Percentiles rank a stretch among this genome's conserved stretches.
phyloP scores from a whole-genome alignment of 2,888 invertebrate species.

The Lithophane semibrunnea region DNA sequence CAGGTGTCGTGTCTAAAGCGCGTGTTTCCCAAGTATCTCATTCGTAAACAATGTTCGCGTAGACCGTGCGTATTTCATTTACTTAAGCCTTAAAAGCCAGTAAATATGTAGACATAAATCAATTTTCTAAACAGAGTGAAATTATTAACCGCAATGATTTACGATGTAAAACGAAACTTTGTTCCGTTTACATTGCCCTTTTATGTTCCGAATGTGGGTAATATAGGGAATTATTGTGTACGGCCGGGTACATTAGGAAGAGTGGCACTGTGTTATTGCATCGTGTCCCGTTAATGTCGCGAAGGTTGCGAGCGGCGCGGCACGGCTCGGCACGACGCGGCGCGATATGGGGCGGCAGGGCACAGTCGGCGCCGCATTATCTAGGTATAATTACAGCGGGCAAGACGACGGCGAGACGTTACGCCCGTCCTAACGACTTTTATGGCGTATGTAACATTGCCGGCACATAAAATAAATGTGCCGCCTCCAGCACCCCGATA shows the following conservation, averaged over 20 bases:
- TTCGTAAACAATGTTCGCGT: slow-evolving; percentile 60
- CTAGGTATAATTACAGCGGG: slow-evolving; percentile 89
- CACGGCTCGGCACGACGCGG: slow-evolving; percentile 39
- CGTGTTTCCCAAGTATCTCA: slow-evolving; percentile 52
- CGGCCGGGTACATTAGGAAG: slow-evolving; percentile 78
- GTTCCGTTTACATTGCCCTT: slow-evolving; percentile 71
- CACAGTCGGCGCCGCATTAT: slow-evolving; percentile 85
- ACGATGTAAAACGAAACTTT: slow-evolving; percentile 77
- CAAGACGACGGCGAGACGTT: slow-evolving; percentile 90
- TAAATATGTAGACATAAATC: slow-evolving; percentile 85
- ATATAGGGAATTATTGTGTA: slow-evolving; percentile 73
- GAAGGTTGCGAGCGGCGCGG: slow-evolving; percentile 63
- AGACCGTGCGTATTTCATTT: slow-evolving; percentile 75
- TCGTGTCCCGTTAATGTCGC: slow-evolving; percentile 83
- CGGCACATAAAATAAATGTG: slow-evolving; percentile 90
- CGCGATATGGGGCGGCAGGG: slow-evolving; percentile 73
- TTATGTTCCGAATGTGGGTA: slow-evolving; percentile 71
- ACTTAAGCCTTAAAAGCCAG: slow-evolving; percentile 80
- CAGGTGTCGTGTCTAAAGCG: slow-evolving; percentile 28
- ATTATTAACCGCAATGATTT: slow-evolving; percentile 84
- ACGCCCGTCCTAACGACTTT: slow-evolving; percentile 90
- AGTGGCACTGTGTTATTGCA: slow-evolving; percentile 85
- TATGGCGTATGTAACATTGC: slow-evolving; percentile 90
- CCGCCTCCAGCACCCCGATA: slow-evolving; percentile 85
- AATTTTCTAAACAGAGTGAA: slow-evolving; percentile 82